phyloP scores from a whole-genome alignment of 2,888 invertebrate species.

The Chouioia cunea region DNA sequence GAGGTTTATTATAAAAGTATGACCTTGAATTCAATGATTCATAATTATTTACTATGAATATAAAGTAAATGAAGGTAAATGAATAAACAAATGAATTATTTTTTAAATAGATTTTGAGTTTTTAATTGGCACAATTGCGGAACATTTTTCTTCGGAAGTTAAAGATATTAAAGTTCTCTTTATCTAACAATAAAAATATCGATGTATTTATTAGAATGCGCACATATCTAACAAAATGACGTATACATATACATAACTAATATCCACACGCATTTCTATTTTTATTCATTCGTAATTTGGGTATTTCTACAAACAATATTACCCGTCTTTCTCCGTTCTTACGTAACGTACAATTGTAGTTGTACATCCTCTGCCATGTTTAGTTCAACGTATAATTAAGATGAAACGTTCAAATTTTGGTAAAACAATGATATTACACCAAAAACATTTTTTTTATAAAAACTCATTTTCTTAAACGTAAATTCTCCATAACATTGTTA shows the following conservation, averaged over 20 bases:
- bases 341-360: not conserved
- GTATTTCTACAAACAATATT: conserved; percentile 14
- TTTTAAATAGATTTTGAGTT: conserved; percentile 53
- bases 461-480: not conserved
- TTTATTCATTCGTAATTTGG: conserved; percentile 15
- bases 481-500: conserved; percentile 5
- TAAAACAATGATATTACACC: not conserved
- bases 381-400: conserved; percentile 17
- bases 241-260: conserved; percentile 39
- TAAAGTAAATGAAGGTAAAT: conserved; percentile 15
- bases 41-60: conserved; percentile 3
- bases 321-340: not conserved
- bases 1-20: too few relatives aligned
- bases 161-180: conserved; percentile 61
- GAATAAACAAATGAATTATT: conserved; percentile 11
- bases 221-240: conserved; percentile 43
- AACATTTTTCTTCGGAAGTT: conserved; percentile 58
- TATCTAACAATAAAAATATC: conserved; percentile 49
- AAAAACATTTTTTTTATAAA: conserved; percentile 11
- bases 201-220: conserved; percentile 45
- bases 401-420: conserved; percentile 35
- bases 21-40: conserved; percentile 14
- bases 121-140: conserved; percentile 65
- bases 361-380: conserved; percentile 11
- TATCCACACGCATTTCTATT: conserved; percentile 30